Conservation (phyloP, 2,797 vertebrate genomes). For the Atherinosoma microstoma region DNA sequence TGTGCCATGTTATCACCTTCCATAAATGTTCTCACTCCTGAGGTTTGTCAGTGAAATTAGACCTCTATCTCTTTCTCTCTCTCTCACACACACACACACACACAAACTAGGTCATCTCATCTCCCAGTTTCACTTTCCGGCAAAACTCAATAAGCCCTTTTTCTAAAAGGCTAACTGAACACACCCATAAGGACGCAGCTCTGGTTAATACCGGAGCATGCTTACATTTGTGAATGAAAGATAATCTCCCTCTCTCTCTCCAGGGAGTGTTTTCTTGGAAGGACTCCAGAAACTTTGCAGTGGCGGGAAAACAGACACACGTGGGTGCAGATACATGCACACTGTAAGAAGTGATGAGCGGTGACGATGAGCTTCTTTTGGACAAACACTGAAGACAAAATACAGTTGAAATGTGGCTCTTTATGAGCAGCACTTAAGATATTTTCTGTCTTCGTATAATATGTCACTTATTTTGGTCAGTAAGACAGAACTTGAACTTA, state of each 20-base stretch:
- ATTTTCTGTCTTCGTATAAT: background rate
- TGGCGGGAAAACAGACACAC: constrained; percentile 55
- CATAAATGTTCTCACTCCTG: background rate
- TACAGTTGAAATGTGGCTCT: background rate
- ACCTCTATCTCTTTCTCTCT: background rate
- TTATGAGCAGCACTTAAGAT: background rate
- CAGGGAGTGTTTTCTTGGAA: constrained; percentile 46
- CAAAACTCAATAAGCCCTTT: constrained; percentile 27
- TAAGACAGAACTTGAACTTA: background rate
- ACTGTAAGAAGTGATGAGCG: constrained; percentile 27
- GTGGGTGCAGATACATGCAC: background rate
- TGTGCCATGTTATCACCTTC: background rate
- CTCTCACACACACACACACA: background rate
- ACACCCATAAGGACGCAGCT: constrained; percentile 7
- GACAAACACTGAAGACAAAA: background rate
- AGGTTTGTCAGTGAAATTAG: background rate
- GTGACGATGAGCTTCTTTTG: background rate
- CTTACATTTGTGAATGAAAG: constrained; percentile 67
- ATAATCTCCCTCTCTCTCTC: background rate
- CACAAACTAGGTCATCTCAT: constrained; percentile 1
- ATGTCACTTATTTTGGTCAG: background rate
- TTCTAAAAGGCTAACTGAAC: constrained; percentile 4
- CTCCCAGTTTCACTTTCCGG: constrained; percentile 15
- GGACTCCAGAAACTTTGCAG: constrained; percentile 31
- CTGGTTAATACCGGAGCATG: constrained; percentile 25